Evolutionary conservation across 2,797 vertebrate genomes (phyloP), one percentile per base, ranked within the genome.

Genomic region (Pygocentrus nattereri): DNA sequence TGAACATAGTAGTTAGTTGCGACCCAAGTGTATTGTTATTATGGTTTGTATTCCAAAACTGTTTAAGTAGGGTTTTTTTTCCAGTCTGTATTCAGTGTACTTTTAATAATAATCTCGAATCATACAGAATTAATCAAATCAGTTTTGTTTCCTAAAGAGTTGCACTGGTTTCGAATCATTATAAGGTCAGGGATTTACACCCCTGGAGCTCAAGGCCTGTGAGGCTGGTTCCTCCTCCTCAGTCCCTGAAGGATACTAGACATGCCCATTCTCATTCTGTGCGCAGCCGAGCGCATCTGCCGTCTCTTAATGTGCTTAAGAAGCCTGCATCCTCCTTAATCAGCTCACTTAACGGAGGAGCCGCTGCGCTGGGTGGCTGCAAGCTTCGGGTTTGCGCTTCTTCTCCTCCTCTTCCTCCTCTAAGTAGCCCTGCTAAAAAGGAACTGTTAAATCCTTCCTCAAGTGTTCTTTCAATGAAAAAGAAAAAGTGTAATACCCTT

Each of bases 311-410:
- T 93, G 89, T 89, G 84, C 87, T 92, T 92, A 93, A 92, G 91
- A 88, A 86, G 89, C 90, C 91, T 88, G 85, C 91, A 89, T 92
- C 90, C 90, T 90, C 86, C 88, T 92, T 93, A 94, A 94, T 94
- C 88, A 93, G 94, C 90, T 96, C 95, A 94, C 95, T 95, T 93
- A 93, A 92, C 93, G 93, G 93, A 93, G 87, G 91, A 90, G 89
- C 93, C 86, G 91, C 93, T 85, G 85, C 90, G 50, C 92, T 92
- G 85, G 82, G 91, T 92, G 93, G 94, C 89, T 94, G 90, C 93
- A 92, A 92, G 95, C 92, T 94, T 92, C 92, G 89, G 93, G 91
- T 93, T 91, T 93, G 94, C 90, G 52, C 54, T 58, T 79, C 72
- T 75, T 25, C 93, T 94, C 85, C 82, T 93, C 94, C 92, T 94